Conservation (phyloP, 2,797 vertebrate species). For the Tokudaia muenninki region DNA sequence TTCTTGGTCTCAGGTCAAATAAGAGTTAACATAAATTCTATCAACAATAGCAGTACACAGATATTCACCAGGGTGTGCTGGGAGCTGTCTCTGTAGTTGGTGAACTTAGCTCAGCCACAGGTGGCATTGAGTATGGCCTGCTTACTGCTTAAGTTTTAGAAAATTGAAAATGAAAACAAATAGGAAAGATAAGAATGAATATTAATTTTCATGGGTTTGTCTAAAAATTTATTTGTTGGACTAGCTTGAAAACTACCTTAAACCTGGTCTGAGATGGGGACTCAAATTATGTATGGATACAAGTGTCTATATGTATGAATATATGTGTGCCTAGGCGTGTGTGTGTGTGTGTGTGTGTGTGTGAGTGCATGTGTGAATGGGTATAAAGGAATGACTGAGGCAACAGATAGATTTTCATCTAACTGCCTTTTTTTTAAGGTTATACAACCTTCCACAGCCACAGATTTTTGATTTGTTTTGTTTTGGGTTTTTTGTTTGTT, state of each 20-base stretch:
- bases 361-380: background rate
- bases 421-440: background rate
- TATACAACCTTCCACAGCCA: background rate
- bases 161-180: background rate
- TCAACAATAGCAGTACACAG: background rate
- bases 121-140: background rate
- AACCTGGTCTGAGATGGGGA: background rate
- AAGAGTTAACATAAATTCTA: background rate
- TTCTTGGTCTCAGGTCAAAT: background rate
- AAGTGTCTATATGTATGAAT: background rate
- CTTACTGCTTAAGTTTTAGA: conserved; percentile 10
- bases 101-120: background rate
- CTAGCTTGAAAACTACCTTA: background rate
- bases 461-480: background rate
- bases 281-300: background rate
- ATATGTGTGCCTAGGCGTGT: background rate
- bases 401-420: background rate
- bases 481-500: background rate
- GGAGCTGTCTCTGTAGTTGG: background rate
- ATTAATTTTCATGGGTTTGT: background rate
- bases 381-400: background rate
- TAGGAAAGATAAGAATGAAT: background rate
- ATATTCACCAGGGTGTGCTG: background rate
- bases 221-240: background rate
- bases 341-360: background rate